Evolutionary conservation across 1,140 invertebrate species (phyloP).

Genomic region (Drosophila baimaii): DNA sequence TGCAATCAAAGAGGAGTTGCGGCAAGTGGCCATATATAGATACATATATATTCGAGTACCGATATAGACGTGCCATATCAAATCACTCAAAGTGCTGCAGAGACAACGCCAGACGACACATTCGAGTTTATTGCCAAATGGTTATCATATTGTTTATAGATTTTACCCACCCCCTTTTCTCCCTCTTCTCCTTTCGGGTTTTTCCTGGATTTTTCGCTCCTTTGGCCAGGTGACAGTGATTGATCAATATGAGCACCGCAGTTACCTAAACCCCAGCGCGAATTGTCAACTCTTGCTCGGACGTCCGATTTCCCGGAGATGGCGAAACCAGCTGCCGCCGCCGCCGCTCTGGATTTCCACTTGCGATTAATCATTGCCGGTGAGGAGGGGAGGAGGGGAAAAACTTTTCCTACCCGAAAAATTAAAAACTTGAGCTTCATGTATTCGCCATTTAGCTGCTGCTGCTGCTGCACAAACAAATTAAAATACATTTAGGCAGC

Average conservation of each 20-base stretch:
- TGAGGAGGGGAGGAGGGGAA: constrained; percentile 8
- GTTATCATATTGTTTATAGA: constrained; percentile 83
- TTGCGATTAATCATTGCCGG: constrained; percentile 76
- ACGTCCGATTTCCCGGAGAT: constrained; percentile 34
- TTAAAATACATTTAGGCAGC: constrained; percentile 82
- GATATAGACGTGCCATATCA: constrained; percentile 68
- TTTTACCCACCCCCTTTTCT: constrained; percentile 12
- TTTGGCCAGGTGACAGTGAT: constrained; percentile 72
- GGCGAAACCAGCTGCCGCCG: constrained; percentile 36
- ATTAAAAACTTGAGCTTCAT: constrained; percentile 66
- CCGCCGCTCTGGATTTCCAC: constrained; percentile 51
- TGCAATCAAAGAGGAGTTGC: constrained; percentile 67
- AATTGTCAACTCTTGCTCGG: constrained; percentile 68
- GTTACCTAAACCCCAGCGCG: constrained; percentile 56
- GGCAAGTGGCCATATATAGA: background rate
- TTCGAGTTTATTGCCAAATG: constrained; percentile 79
- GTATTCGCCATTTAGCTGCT: constrained; percentile 56
- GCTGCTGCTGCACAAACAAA: constrained; percentile 58
- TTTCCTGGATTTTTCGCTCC: constrained; percentile 25
- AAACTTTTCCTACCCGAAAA: constrained; percentile 42
- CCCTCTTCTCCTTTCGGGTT: background rate
- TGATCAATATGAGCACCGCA: constrained; percentile 73
- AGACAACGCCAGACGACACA: constrained; percentile 63
- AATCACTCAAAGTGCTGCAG: constrained; percentile 78
- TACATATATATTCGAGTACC: constrained; percentile 21